Conservation (phyloP, 2,113 vertebrate genomes). For the Ariopsis seemanni region DNA sequence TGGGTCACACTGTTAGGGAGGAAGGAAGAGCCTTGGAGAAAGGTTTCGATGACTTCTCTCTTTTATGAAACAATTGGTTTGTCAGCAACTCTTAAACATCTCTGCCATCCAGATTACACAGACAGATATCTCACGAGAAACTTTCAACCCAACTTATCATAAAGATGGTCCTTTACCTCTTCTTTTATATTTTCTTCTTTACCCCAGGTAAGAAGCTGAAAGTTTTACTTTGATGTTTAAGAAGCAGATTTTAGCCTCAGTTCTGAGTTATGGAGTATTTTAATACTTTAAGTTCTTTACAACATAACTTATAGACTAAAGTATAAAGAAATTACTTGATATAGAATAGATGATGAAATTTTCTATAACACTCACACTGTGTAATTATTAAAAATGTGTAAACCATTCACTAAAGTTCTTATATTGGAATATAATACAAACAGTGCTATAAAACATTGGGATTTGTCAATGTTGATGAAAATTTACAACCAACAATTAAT, state of each 20-base stretch:
- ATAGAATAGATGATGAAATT: not conserved
- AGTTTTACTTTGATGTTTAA: not conserved
- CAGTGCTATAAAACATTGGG: not conserved
- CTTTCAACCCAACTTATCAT: not conserved
- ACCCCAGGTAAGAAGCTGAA: conserved; percentile 27
- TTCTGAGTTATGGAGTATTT: not conserved
- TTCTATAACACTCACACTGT: not conserved
- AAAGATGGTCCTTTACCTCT: conserved; percentile 4
- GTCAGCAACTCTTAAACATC: conserved; percentile 6
- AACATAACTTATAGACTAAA: not conserved
- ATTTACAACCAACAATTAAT: not conserved
- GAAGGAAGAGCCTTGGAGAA: conserved; percentile 32
- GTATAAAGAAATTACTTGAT: not conserved
- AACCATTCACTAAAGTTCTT: not conserved
- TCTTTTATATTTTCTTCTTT: not conserved
- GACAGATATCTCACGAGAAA: not conserved
- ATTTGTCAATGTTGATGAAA: not conserved
- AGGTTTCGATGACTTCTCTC: conserved; percentile 29
- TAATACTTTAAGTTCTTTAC: not conserved
- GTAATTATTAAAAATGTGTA: not conserved
- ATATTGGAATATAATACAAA: not conserved
- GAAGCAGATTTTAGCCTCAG: not conserved
- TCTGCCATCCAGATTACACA: not conserved
- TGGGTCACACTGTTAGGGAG: not conserved
- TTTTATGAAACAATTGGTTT: conserved; percentile 19